Conservation (phyloP, 2,888 invertebrate species). For the Achlya flavicornis region DNA sequence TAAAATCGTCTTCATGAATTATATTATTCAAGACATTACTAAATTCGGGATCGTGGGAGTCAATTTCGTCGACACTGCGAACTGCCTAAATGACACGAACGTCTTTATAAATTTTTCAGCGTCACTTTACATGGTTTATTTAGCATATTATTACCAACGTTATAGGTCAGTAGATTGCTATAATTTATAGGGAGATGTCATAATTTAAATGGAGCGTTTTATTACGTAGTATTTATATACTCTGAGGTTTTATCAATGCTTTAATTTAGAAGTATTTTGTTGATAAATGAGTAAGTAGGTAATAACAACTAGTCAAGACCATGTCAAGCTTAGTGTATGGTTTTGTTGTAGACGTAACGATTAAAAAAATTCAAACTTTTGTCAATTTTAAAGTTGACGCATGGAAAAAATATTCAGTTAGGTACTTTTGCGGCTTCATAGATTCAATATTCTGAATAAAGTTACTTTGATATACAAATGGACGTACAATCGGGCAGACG, state of each 20-base stretch:
- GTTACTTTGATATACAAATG: too few species aligned
- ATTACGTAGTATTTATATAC: too few species aligned
- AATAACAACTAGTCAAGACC: too few species aligned
- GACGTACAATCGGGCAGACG: too few species aligned
- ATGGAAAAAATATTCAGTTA: too few species aligned
- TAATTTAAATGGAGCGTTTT: background rate
- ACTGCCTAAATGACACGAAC: conserved; percentile 28
- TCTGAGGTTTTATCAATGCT: background rate
- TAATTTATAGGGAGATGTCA: conserved; percentile 2
- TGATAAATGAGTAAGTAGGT: background rate
- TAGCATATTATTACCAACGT: conserved; percentile 10
- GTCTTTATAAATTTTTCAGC: conserved; percentile 17
- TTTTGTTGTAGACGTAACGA: background rate
- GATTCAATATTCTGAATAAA: too few species aligned
- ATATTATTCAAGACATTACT: conserved; percentile 17
- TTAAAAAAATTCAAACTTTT: too few species aligned
- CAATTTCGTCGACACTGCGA: conserved; percentile 34
- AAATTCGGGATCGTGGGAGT: conserved; percentile 30
- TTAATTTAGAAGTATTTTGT: background rate
- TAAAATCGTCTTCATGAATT: conserved; percentile 9
- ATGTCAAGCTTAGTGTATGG: background rate
- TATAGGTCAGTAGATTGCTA: background rate
- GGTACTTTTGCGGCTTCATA: too few species aligned
- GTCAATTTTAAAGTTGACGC: too few species aligned
- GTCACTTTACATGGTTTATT: conserved; percentile 14